phyloP scores from a whole-genome alignment of 2,113 vertebrate species.

The Fregetta grallaria region DNA sequence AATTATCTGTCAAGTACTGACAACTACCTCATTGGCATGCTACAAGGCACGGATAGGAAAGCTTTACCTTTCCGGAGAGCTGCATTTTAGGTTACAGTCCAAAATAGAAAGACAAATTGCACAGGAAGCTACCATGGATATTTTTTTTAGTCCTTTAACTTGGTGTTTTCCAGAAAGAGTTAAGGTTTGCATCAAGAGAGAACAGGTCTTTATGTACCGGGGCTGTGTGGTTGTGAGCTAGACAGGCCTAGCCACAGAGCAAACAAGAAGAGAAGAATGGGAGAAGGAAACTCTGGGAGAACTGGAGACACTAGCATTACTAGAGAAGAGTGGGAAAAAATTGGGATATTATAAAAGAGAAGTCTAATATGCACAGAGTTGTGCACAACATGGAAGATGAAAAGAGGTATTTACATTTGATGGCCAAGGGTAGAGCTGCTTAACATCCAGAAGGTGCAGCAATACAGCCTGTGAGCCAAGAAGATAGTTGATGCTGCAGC shows the following conservation, averaged over 20 bases:
- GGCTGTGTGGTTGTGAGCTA: neutral
- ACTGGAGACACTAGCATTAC: neutral
- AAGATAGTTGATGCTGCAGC: neutral
- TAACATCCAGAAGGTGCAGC: neutral
- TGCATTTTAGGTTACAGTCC: neutral
- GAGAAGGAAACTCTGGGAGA: neutral
- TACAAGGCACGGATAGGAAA: neutral
- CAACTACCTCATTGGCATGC: neutral
- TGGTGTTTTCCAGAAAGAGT: neutral
- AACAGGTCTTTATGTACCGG: neutral
- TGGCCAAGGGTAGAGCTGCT: neutral
- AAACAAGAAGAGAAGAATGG: neutral
- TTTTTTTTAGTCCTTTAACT: neutral
- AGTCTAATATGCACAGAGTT: neutral
- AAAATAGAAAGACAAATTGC: neutral
- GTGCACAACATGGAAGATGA: neutral
- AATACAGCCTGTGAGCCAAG: neutral
- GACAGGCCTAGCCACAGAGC: neutral
- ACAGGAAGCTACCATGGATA: neutral
- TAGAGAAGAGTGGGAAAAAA: neutral
- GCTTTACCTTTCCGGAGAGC: neutral
- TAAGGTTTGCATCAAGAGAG: neutral
- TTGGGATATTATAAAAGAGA: neutral
- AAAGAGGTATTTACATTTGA: neutral
- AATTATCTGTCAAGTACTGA: neutral